Base-by-base conservation (phyloP, 1,140 invertebrate genomes). In the Zaprionus vittiger region DNA sequence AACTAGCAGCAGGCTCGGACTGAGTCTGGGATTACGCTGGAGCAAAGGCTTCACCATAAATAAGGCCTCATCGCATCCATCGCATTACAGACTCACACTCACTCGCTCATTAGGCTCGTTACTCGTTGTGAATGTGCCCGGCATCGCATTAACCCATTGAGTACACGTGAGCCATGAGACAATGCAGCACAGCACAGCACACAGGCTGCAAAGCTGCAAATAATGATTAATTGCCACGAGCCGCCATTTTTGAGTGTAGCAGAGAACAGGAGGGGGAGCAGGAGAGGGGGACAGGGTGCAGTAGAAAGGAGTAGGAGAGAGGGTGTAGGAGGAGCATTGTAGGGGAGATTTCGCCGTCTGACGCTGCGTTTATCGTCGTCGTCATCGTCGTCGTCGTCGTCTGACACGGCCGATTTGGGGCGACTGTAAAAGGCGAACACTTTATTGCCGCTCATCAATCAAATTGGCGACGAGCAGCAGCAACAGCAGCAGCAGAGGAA, bases 371-470 rank as follows among this genome's bases (percentile, higher is more conserved):
- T 41, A 41, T 41, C 38, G 38, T 41, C 38, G 15, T 44, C 5
- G 38, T 7, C 26, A 6, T 28, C 26, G 26, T 7, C 28, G 28
- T 28, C 28, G 28, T 41, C 38, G 15, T 41, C 71, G 34, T 56
- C 12, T 47, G 72, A 74, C 72, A 70, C 41, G 60, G 14, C 54
- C 68, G 60, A 76, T 64, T 72, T 76, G 73, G 68, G 73, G 61
- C 55, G 55, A 38, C 80, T 83, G 73, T 67, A 73, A 77, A 71
- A 82, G 80, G 68, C 81, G 77, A 71, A 71, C 69, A 61, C 49
- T 73, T 81, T 77, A 77, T 77, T 62, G 70, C 49, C 60, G 65
- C 62, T 85, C 79, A 81, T 81, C 76, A 84, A 86, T 85, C 82
- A 85, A 79, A 79, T 47, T 9, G 41, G 41, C 41, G 41, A 47